Evolutionary conservation across 2,113 vertebrate genomes (phyloP).

Genomic region (Clinocottus analis): DNA sequence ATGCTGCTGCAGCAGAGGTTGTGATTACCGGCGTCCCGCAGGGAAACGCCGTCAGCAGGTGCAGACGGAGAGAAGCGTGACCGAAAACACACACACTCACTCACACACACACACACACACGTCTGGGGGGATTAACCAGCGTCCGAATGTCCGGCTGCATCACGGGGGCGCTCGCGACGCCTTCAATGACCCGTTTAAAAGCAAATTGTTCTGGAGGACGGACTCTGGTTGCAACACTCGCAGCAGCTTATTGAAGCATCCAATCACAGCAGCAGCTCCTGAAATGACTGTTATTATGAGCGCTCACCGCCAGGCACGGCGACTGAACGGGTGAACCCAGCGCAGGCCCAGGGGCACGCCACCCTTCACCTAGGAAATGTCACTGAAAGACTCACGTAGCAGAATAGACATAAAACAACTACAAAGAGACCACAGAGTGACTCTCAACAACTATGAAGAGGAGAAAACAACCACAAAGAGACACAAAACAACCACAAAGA

Average conservation of each 20-base stretch:
- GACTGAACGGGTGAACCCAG: no score
- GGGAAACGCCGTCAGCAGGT: slow-evolving; percentile 64
- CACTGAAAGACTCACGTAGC: no score
- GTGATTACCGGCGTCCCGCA: slow-evolving; percentile 65
- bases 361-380: no score
- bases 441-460: no score
- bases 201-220: slow-evolving; percentile 39
- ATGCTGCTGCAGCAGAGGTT: slow-evolving; percentile 40
- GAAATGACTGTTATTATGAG: slow-evolving; percentile 48
- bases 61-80: slow-evolving; percentile 40
- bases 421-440: no score
- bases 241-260: slow-evolving; percentile 28
- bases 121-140: slow-evolving; percentile 5
- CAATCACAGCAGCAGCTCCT: slow-evolving; percentile 31
- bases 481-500: no score
- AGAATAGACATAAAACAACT: no score
- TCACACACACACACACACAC: no score
- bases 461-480: no score
- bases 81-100: no score
- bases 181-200: slow-evolving; percentile 14
- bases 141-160: slow-evolving; percentile 30
- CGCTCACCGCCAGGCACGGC: neutral
- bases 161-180: neutral
- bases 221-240: neutral
- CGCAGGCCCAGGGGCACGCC: no score